phyloP scores from a whole-genome alignment of 2,797 vertebrate species.

The Trachops cirrhosus region DNA sequence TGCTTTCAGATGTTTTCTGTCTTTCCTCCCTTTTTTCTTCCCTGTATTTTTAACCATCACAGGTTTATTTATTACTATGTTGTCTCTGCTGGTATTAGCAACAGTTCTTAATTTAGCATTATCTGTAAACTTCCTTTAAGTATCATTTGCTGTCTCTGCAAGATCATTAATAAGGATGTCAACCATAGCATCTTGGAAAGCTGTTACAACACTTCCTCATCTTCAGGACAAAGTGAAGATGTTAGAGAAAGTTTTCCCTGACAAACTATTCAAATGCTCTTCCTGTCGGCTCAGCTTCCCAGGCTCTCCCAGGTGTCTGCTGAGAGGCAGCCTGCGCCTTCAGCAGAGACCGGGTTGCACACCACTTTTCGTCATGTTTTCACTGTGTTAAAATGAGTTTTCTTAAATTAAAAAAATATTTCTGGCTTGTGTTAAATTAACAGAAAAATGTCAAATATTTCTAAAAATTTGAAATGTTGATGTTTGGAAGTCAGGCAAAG shows the following conservation, averaged over 20 bases:
- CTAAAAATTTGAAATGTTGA: conserved; percentile 67
- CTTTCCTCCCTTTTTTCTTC: background rate
- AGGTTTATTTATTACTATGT: conserved; percentile 35
- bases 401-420: conserved; percentile 38
- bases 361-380: conserved; percentile 64
- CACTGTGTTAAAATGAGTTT: conserved; percentile 57
- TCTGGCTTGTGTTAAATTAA: conserved; percentile 58
- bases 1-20: background rate
- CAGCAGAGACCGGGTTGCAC: background rate
- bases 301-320: background rate
- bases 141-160: conserved; percentile 54
- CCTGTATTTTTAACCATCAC: conserved; percentile 19
- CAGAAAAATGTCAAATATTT: conserved; percentile 66
- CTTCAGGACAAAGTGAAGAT: background rate
- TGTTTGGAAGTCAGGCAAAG: conserved; percentile 56
- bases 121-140: conserved; percentile 58
- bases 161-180: conserved; percentile 62
- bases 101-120: conserved; percentile 56
- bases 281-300: background rate
- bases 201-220: conserved; percentile 22
- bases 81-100: conserved; percentile 54
- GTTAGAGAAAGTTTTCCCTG: background rate
- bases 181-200: conserved; percentile 14
- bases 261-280: background rate
- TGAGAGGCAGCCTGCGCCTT: background rate